Conservation (phyloP, 2,113 vertebrate species). For the Hippocampus comes region DNA sequence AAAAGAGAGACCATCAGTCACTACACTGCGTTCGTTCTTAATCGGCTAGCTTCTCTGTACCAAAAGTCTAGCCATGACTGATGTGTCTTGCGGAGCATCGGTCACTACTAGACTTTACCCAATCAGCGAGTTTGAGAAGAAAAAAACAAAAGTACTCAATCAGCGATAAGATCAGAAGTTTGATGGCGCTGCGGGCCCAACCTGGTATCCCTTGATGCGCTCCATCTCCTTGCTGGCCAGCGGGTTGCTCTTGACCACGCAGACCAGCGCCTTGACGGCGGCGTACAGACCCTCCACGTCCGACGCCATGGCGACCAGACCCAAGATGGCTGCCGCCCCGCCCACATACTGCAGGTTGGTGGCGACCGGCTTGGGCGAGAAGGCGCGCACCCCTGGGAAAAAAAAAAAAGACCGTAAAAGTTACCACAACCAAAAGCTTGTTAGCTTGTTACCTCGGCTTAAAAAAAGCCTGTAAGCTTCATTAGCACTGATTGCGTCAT, state of each 20-base stretch:
- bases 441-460: too few species aligned
- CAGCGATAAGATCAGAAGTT: too few species aligned
- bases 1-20: neutral
- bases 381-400: slow-evolving; percentile 86
- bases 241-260: slow-evolving; percentile 96
- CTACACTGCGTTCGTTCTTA: too few species aligned
- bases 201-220: slow-evolving; percentile 97
- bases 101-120: neutral
- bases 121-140: too few species aligned
- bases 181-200: neutral
- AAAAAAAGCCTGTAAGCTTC: neutral
- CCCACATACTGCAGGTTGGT: slow-evolving; percentile 94
- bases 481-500: neutral
- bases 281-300: slow-evolving; percentile 97
- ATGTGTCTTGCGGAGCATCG: neutral
- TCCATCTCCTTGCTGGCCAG: slow-evolving; percentile 99
- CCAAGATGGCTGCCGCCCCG: slow-evolving; percentile 93
- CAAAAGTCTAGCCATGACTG: too few species aligned
- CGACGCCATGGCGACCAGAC: slow-evolving; percentile 96
- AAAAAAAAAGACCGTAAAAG: neutral
- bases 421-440: neutral
- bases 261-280: slow-evolving; percentile 95
- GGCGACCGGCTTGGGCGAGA: slow-evolving; percentile 92
- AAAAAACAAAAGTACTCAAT: too few species aligned
- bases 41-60: too few species aligned